phyloP scores from a whole-genome alignment of 2,797 vertebrate species.

The Percopsis omiscomaycus region DNA sequence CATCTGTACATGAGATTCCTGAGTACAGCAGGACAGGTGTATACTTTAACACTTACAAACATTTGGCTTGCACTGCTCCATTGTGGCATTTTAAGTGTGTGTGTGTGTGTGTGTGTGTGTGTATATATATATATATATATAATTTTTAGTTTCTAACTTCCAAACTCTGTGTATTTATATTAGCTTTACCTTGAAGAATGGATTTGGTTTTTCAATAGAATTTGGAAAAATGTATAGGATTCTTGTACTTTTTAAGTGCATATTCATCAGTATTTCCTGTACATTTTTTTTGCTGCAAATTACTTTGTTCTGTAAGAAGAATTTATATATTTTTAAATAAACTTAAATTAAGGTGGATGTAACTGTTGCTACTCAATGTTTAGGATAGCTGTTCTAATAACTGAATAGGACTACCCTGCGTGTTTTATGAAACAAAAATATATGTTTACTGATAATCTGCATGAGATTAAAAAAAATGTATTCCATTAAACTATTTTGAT shows the following conservation, averaged over 20 bases:
- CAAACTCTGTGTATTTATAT: too few relatives aligned
- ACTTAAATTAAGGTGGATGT: constrained; percentile 23
- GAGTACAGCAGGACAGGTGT: too few relatives aligned
- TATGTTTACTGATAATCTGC: constrained; percentile 7
- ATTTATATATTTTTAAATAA: constrained; percentile 61
- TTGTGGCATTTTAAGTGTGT: too few relatives aligned
- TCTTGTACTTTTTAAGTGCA: constrained; percentile 16
- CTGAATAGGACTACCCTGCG: not conserved
- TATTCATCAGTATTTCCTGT: constrained; percentile 38
- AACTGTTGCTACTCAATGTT: not conserved
- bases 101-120: too few relatives aligned
- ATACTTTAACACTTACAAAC: too few relatives aligned
- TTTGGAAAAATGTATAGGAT: not conserved
- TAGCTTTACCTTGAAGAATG: too few relatives aligned
- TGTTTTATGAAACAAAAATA: not conserved
- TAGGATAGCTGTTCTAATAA: not conserved
- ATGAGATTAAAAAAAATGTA: constrained; percentile 1
- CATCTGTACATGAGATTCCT: too few relatives aligned
- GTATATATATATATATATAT: too few relatives aligned
- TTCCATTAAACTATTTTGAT: not conserved
- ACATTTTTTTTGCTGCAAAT: constrained; percentile 8
- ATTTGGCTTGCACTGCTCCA: too few relatives aligned
- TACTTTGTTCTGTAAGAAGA: constrained; percentile 29
- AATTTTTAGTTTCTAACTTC: too few relatives aligned
- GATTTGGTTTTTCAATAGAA: too few relatives aligned